phyloP scores from a whole-genome alignment of 2,113 vertebrate genomes.

The Merops nubicus region DNA sequence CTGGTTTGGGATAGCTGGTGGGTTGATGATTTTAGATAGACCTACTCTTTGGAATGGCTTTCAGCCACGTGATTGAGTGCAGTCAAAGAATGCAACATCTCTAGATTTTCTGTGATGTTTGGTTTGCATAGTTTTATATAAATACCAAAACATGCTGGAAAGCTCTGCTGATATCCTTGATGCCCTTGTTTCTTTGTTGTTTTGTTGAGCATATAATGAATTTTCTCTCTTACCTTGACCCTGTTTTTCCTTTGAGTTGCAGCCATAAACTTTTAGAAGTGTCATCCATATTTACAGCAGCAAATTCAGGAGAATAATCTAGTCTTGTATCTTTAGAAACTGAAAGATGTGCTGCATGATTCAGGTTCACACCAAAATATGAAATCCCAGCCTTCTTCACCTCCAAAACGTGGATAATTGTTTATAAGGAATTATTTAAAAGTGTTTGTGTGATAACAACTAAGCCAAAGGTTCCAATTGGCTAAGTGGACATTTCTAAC shows the following conservation, averaged over 20 bases:
- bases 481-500: background rate
- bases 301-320: background rate
- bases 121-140: background rate
- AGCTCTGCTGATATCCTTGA: background rate
- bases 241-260: background rate
- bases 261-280: background rate
- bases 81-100: background rate
- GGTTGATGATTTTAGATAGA: background rate
- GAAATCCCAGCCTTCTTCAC: background rate
- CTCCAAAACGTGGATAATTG: background rate
- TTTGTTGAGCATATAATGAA: background rate
- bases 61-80: background rate
- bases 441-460: background rate
- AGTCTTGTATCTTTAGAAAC: background rate
- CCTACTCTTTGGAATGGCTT: background rate
- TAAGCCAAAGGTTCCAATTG: background rate
- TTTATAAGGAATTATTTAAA: background rate
- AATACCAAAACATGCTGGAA: background rate
- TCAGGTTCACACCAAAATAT: background rate
- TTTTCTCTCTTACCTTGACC: background rate
- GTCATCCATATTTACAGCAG: background rate
- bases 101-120: background rate
- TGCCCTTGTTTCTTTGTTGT: background rate
- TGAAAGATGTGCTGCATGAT: background rate
- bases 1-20: background rate